Conservation (phyloP, 2,113 vertebrate genomes). For the Anguilla rostrata region DNA sequence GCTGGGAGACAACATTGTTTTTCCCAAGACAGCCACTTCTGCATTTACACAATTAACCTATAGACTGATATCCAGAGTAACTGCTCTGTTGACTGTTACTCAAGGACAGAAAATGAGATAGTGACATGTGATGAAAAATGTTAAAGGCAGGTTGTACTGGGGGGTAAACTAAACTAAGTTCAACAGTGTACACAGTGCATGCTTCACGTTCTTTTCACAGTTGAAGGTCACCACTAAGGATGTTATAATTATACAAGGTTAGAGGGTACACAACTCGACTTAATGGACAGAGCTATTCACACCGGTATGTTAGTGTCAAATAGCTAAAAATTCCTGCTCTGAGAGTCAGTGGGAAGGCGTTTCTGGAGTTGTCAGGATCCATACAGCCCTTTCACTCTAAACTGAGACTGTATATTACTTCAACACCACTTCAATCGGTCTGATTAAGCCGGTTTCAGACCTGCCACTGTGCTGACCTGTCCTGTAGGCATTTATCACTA, state of each 20-base stretch:
- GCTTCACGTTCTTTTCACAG: neutral
- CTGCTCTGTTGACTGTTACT: neutral
- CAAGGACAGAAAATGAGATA: neutral
- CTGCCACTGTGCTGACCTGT: conserved; percentile 44
- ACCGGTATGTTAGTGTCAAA: neutral
- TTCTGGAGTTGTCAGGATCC: neutral
- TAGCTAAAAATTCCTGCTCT: neutral
- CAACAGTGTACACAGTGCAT: neutral
- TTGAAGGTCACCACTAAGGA: neutral
- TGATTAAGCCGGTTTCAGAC: neutral
- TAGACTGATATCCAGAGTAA: neutral
- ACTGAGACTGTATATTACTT: too few species aligned
- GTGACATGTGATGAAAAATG: neutral
- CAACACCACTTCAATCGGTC: neutral
- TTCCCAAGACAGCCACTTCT: too few species aligned
- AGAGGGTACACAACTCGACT: neutral
- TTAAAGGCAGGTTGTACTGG: neutral
- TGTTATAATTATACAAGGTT: neutral
- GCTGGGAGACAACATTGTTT: neutral
- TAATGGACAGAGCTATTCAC: neutral
- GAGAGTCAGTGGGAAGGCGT: neutral
- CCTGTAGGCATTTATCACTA: conserved; percentile 1
- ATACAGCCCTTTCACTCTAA: neutral
- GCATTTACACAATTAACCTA: too few species aligned
- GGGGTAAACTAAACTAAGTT: neutral